Conservation (phyloP, 2,888 invertebrate species). For the Aquatica leii region DNA sequence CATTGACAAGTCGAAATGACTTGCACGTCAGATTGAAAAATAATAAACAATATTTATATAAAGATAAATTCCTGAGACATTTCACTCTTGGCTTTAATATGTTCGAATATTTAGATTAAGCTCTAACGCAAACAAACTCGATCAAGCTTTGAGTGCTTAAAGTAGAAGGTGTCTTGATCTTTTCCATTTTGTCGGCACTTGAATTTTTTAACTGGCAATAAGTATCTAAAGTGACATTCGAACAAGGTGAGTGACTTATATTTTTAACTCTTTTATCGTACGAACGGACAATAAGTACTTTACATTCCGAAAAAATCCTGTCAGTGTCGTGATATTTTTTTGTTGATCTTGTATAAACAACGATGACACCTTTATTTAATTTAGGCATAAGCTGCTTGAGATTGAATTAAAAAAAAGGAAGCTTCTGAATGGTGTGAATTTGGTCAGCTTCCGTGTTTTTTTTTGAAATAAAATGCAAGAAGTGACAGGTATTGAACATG, state of each 20-base stretch:
- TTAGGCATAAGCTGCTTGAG: too few species aligned
- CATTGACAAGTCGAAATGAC: too few species aligned
- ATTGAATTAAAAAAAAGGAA: too few species aligned
- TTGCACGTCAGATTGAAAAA: too few species aligned
- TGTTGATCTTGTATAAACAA: slow-evolving; percentile 24
- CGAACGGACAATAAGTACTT: slow-evolving; percentile 31
- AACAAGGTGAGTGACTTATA: slow-evolving; percentile 35
- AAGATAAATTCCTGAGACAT: too few species aligned
- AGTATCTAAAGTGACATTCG: slow-evolving; percentile 34
- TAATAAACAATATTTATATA: too few species aligned
- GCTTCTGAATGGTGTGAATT: too few species aligned
- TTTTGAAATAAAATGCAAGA: too few species aligned
- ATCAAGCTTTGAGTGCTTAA: slow-evolving; percentile 28
- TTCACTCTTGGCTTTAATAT: too few species aligned
- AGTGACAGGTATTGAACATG: too few species aligned
- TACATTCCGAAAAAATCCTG: slow-evolving; percentile 27
- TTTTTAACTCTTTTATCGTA: slow-evolving; percentile 33
- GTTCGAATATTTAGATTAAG: slow-evolving; percentile 32
- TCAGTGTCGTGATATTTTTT: slow-evolving; percentile 21
- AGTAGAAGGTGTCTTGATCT: slow-evolving; percentile 24
- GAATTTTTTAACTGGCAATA: slow-evolving; percentile 37
- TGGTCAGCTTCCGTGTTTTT: too few species aligned
- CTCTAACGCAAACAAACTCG: slow-evolving; percentile 34
- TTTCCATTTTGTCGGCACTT: slow-evolving; percentile 30
- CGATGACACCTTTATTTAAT: slow-evolving; percentile 19